phyloP scores from a whole-genome alignment of 1,140 invertebrate species.

The Dendrolimus punctatus region DNA sequence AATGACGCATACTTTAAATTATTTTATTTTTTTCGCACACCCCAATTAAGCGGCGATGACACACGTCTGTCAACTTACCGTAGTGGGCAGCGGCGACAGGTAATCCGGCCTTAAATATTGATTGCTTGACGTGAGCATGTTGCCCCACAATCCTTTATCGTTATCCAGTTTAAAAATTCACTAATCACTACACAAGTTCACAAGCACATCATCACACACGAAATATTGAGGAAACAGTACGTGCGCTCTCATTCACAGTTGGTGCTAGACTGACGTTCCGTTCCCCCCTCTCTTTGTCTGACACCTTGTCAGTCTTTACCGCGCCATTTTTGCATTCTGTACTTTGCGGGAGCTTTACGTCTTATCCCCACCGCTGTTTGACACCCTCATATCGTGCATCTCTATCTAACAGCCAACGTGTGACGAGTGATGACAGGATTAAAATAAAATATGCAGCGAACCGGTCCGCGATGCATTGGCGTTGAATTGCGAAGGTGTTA shows the following conservation, averaged over 20 bases:
- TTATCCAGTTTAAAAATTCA: conserved; percentile 55
- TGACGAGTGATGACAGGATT: conserved; percentile 58
- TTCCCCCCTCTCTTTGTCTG: conserved; percentile 33
- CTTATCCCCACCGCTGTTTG: conserved; percentile 70
- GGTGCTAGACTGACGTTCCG: conserved; percentile 39
- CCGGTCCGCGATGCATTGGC: too few species aligned
- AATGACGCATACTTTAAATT: too few species aligned
- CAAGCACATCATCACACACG: conserved; percentile 60
- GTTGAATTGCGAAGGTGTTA: too few species aligned
- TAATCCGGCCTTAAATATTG: conserved; percentile 95
- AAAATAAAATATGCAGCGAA: conserved; percentile 60
- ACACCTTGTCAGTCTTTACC: conserved; percentile 63
- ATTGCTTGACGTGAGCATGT: conserved; percentile 88
- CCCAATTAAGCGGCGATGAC: conserved; percentile 1
- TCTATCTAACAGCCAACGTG: conserved; percentile 24
- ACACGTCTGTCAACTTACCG: conserved; percentile 76
- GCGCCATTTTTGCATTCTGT: conserved; percentile 71
- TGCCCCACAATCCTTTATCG: conserved; percentile 62
- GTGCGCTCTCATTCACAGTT: conserved; percentile 29
- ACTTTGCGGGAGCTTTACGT: conserved; percentile 70
- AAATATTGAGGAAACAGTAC: conserved; percentile 43
- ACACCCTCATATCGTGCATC: conserved; percentile 53
- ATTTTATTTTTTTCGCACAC: too few species aligned
- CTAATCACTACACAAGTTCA: conserved; percentile 28
- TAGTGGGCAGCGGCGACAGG: conserved; percentile 89